phyloP scores from a whole-genome alignment of 2,113 vertebrate species.

The Colaptes auratus region DNA sequence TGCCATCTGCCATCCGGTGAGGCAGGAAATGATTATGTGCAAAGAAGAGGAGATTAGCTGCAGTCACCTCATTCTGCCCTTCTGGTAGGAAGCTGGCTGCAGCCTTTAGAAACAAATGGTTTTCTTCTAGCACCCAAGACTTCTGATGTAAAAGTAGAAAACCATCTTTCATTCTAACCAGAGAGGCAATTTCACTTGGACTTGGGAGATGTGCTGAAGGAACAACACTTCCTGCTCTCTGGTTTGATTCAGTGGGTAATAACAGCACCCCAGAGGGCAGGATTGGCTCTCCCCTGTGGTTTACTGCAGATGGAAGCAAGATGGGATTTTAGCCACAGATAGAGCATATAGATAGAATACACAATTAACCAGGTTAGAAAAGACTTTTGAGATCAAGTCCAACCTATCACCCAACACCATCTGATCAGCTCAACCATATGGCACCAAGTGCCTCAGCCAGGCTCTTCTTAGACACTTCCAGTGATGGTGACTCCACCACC shows the following conservation, averaged over 20 bases:
- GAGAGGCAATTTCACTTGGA: not conserved
- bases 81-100: not conserved
- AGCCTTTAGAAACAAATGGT: not conserved
- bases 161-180: not conserved
- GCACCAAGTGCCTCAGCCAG: too few species aligned
- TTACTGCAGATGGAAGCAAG: too few species aligned
- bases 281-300: not conserved
- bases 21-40: not conserved
- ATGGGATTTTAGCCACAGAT: too few species aligned
- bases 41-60: not conserved
- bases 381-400: too few species aligned
- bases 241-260: not conserved
- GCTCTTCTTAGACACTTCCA: too few species aligned
- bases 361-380: too few species aligned
- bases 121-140: not conserved
- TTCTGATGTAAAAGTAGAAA: not conserved
- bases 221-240: not conserved
- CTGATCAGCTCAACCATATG: too few species aligned
- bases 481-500: too few species aligned
- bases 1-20: not conserved
- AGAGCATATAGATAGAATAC: too few species aligned
- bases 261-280: not conserved
- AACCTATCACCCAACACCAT: too few species aligned
- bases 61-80: not conserved
- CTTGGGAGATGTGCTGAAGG: not conserved